phyloP scores from a whole-genome alignment of 2,888 invertebrate species.

The Stomorhina lunata region DNA sequence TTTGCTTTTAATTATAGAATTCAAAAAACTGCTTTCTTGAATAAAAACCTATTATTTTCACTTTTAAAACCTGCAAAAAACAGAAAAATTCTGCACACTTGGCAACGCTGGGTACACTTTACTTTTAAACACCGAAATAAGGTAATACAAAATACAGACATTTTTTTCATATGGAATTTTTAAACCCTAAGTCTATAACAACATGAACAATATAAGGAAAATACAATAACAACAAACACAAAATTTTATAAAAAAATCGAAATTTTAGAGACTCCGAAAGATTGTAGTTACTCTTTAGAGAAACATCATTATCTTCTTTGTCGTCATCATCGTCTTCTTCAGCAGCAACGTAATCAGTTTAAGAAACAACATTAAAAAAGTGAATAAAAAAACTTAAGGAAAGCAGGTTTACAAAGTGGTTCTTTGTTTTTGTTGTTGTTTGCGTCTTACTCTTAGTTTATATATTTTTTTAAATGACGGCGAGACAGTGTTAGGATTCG shows the following conservation, averaged over 20 bases:
- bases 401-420: constrained; percentile 59
- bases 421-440: constrained; percentile 12
- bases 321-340: neutral
- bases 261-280: too few relatives aligned
- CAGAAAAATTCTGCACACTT: too few relatives aligned
- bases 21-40: too few relatives aligned
- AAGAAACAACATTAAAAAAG: constrained; percentile 15
- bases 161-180: constrained; percentile 1
- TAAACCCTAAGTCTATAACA: constrained; percentile 49
- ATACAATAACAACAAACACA: neutral
- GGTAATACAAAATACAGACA: constrained; percentile 10
- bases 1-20: too few relatives aligned
- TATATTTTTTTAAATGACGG: constrained; percentile 35
- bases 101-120: constrained; percentile 51
- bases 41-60: too few relatives aligned
- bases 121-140: constrained; percentile 2
- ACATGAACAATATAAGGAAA: constrained; percentile 5
- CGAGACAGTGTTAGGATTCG: too few relatives aligned
- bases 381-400: constrained; percentile 12
- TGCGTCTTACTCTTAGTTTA: constrained; percentile 15
- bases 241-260: too few relatives aligned
- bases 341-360: constrained; percentile 38
- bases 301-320: too few relatives aligned
- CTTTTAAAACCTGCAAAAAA: too few relatives aligned
- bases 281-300: too few relatives aligned